A percentile compares a stretch with the other conserved stretches of the same genome.
These are phyloP conservation scores for Syngnathus acus DNA, from an alignment of 2,797 vertebrate species.

Conservation along the genomic window DNA sequence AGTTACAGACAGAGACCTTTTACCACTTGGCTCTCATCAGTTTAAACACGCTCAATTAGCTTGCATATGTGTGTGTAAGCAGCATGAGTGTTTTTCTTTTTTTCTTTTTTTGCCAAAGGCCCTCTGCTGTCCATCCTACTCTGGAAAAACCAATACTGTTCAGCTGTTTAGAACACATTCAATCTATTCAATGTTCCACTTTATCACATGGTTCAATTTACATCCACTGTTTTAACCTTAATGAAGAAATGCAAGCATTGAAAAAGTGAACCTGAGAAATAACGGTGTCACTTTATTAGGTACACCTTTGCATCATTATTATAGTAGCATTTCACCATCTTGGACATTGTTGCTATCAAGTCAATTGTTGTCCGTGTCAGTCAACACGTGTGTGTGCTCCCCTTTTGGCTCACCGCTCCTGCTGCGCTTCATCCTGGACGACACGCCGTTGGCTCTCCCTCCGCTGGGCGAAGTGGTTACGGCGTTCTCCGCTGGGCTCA, in stretches of 20 bases:
- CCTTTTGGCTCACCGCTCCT: slow-evolving; percentile 75
- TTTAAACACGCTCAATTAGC: slow-evolving; percentile 36
- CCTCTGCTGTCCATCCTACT: slow-evolving; percentile 31
- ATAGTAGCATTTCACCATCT: not conserved
- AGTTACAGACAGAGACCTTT: slow-evolving; percentile 12
- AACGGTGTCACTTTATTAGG: not conserved
- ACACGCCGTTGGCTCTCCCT: slow-evolving; percentile 70
- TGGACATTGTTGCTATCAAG: not conserved
- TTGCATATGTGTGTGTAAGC: slow-evolving; percentile 19
- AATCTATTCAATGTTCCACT: slow-evolving; percentile 46
- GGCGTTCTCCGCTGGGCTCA: slow-evolving; percentile 56
- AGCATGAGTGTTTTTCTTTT: slow-evolving; percentile 7
- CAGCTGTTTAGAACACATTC: slow-evolving; percentile 26
- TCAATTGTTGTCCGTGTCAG: not conserved
- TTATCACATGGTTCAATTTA: slow-evolving; percentile 21
- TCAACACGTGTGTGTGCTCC: not conserved
- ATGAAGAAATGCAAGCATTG: too few species aligned
- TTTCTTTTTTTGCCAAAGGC: slow-evolving; percentile 12
- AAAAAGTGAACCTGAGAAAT: not conserved
- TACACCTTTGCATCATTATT: not conserved
- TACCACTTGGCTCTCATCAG: slow-evolving; percentile 11
- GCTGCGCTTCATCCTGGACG: slow-evolving; percentile 71
- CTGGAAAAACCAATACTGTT: slow-evolving; percentile 58
- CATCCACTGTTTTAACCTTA: not conserved
- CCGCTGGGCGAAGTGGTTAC: slow-evolving; percentile 51